Conservation (phyloP, 2,888 invertebrate genomes). For the Magallana nippona region DNA sequence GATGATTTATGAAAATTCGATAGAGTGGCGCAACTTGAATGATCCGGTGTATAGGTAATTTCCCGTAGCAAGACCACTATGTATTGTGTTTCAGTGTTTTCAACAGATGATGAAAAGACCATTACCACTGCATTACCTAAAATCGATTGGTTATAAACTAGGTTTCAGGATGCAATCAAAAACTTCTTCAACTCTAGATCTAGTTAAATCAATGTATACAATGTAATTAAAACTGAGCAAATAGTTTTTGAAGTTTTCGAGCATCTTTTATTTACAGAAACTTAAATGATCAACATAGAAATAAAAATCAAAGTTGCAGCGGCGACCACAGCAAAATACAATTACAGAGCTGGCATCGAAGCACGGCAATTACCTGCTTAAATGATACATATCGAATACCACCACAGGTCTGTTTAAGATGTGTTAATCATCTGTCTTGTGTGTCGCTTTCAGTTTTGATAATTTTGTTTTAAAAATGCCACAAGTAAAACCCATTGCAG, state of each 20-base stretch:
- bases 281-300: neutral
- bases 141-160: slow-evolving; percentile 6
- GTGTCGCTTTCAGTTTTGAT: neutral
- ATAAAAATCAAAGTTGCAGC: neutral
- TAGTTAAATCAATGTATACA: neutral
- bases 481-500: neutral
- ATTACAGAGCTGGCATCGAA: no score
- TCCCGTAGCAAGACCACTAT: slow-evolving; percentile 16
- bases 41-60: slow-evolving; percentile 17
- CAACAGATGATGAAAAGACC: slow-evolving; percentile 12
- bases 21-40: slow-evolving; percentile 7
- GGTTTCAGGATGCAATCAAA: slow-evolving; percentile 8
- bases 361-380: no score
- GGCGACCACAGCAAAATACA: no score
- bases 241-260: neutral
- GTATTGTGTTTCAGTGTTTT: slow-evolving; percentile 14
- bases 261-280: slow-evolving; percentile 15
- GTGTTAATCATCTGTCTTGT: neutral
- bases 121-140: slow-evolving; percentile 2
- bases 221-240: neutral
- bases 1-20: slow-evolving; percentile 29
- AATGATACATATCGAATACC: no score
- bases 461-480: no score
- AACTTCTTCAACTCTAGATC: neutral
- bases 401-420: neutral